Conservation (phyloP, 2,797 vertebrate genomes). For the Arremon aurantiirostris region DNA sequence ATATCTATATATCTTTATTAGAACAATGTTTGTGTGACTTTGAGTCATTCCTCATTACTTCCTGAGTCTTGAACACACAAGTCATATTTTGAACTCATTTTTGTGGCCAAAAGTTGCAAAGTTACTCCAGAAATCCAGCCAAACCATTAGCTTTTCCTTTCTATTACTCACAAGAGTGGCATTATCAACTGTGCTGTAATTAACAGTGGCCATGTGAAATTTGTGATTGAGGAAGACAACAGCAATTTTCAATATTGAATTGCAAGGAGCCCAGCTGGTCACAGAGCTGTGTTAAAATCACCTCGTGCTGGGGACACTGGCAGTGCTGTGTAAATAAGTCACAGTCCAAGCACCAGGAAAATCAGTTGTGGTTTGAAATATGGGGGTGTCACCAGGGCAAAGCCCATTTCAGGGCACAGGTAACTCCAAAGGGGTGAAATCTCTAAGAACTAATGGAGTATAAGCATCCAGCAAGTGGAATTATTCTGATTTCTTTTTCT, state of each 20-base stretch:
- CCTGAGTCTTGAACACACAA: neutral
- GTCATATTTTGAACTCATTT: neutral
- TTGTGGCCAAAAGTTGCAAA: neutral
- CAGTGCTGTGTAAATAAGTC: neutral
- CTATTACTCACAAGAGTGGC: neutral
- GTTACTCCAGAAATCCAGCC: neutral
- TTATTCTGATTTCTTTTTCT: neutral
- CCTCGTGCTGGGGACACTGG: neutral
- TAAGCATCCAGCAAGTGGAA: neutral
- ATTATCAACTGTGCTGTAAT: neutral
- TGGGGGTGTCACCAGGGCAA: neutral
- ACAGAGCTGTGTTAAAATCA: neutral
- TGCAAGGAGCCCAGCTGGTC: neutral
- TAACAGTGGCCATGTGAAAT: neutral
- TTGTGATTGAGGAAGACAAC: neutral
- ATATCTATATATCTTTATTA: fast-evolving
- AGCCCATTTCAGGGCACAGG: neutral
- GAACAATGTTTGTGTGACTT: fast-evolving
- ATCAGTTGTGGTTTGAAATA: neutral
- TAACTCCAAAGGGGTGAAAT: neutral
- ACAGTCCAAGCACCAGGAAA: neutral
- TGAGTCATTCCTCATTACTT: neutral
- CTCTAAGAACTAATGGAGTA: neutral
- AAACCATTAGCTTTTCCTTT: neutral
- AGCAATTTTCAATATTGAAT: neutral